Base-by-base conservation (phyloP, 2,113 vertebrate species). In the Daphoenositta chrysoptera region DNA sequence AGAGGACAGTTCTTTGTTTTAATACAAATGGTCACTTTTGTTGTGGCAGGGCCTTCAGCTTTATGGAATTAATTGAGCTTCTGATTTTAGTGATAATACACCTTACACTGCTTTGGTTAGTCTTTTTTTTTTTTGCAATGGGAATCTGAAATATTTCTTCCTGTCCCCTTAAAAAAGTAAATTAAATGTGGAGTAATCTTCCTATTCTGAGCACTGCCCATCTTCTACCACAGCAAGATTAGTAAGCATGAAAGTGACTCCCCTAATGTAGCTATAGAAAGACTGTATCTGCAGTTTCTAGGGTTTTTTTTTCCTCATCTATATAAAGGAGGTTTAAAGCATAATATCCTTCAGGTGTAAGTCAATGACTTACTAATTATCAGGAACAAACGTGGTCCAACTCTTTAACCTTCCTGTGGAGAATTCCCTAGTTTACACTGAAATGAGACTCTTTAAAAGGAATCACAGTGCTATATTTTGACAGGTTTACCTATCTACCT, bases 231-330 rank as follows among this genome's bases (percentile, higher is more conserved):
- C 53, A 83, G 93, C 58, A 72, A 93, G 91, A 84, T 95, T 83
- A 95, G 70, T 40, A 63, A 93, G 87, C 91, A 96, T 94, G 93
- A 94, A 95, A 95, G 91, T 94, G 91, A 96, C 89, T 95, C 50
- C 21, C 40, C 57, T 96, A 91, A 95, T 86, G 81, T 73, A 80
- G 54, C 70, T 87, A 7, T 47, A 54, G 87, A 85, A 95, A 66
- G 75, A 65, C 63, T 87, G 57, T 70, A 87, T 72, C 89, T 94
- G 94, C 95, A 80, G 12, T 88, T 91, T 91, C 66, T 86, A 58
- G 42, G 1, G 2, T 1, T n/a, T 75, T 81, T 76, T 54, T 40
- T 1, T 3, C 17, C 31, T 79, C n/a, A 23, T 81, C 58, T 56
- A 4, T 93, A 58, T 54, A 77, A 42, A 85, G n/a, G 11, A 53